phyloP scores from a whole-genome alignment of 2,888 invertebrate species.

The Eupithecia abbreviata region DNA sequence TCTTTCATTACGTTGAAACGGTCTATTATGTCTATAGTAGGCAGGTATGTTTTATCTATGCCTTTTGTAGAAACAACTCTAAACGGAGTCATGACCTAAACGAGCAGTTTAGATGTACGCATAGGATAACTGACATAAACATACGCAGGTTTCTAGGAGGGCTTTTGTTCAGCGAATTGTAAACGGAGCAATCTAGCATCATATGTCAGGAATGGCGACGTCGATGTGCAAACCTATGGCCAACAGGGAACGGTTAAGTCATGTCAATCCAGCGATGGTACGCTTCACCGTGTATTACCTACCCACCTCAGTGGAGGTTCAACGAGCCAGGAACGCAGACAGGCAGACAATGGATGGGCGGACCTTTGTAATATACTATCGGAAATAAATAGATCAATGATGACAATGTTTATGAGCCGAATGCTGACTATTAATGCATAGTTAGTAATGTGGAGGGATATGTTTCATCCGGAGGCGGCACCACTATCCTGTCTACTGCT shows the following conservation, averaged over 20 bases:
- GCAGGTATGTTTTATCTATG: constrained; percentile 48
- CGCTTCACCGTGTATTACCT: constrained; percentile 56
- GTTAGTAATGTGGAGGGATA: constrained; percentile 16
- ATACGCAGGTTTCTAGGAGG: constrained; percentile 60
- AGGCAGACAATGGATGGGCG: constrained; percentile 39
- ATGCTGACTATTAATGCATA: constrained; percentile 22
- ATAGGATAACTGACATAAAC: constrained; percentile 65
- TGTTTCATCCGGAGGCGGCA: constrained; percentile 30
- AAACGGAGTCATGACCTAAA: constrained; percentile 61
- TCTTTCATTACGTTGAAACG: constrained; percentile 50
- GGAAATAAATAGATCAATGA: constrained; percentile 27
- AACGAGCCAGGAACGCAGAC: constrained; percentile 50
- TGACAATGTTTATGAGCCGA: constrained; percentile 23
- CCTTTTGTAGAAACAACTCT: constrained; percentile 58
- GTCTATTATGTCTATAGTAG: constrained; percentile 43
- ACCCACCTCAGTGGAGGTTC: constrained; percentile 50
- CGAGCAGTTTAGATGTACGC: constrained; percentile 66
- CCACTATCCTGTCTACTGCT: constrained; percentile 17
- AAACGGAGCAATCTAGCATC: constrained; percentile 77
- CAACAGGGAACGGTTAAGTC: constrained; percentile 53
- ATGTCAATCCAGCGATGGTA: constrained; percentile 60
- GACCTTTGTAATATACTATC: constrained; percentile 25
- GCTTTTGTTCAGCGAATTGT: constrained; percentile 59
- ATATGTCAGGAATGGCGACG: constrained; percentile 72
- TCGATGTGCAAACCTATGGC: constrained; percentile 64